Evolutionary conservation across 2,113 vertebrate species (phyloP).

Genomic region (Pelecanoides urinatrix): DNA sequence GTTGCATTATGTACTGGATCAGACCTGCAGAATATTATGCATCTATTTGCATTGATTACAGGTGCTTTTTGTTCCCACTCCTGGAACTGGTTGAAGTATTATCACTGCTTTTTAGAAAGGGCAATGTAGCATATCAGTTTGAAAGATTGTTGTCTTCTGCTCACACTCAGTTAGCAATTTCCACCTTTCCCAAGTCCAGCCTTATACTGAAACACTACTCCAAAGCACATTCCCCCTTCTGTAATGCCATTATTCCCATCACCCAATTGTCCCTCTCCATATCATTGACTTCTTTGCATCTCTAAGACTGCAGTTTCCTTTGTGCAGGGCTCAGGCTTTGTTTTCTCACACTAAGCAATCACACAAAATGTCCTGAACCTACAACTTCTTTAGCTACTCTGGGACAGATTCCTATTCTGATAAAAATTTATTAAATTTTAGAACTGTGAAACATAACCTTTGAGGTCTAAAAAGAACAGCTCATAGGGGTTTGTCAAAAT

Average conservation of each 20-base stretch:
- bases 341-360: not conserved
- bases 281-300: not conserved
- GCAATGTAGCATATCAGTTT: not conserved
- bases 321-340: not conserved
- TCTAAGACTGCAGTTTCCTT: not conserved
- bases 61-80: not conserved
- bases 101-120: not conserved
- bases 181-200: not conserved
- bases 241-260: not conserved
- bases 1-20: conserved; percentile 10
- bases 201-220: not conserved
- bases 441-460: not conserved
- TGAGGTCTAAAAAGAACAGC: not conserved
- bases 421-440: not conserved
- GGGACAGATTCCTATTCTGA: not conserved
- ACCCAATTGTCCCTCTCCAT: not conserved
- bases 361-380: not conserved
- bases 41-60: conserved; percentile 37
- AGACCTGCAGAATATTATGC: conserved; percentile 15
- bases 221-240: not conserved
- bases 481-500: not conserved
- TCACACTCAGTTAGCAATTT: not conserved
- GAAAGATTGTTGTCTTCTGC: not conserved
- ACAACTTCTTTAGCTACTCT: not conserved
- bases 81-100: not conserved